Evolutionary conservation across 1,140 invertebrate genomes (phyloP).

Genomic region (Uloborus diversus): DNA sequence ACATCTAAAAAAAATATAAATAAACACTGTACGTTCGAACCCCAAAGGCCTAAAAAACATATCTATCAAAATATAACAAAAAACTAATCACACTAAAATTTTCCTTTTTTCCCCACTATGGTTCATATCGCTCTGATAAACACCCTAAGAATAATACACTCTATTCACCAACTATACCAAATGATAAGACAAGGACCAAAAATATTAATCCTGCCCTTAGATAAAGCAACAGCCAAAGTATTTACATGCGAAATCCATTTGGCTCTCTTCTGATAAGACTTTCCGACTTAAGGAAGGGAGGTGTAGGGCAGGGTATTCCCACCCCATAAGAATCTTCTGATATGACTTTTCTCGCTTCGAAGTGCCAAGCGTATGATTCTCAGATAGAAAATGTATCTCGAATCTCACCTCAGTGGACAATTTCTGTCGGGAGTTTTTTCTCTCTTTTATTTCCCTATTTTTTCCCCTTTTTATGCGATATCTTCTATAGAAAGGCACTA

Average conservation of each 20-base stretch:
- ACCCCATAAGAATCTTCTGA: conserved; percentile 38
- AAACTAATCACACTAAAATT: conserved; percentile 7
- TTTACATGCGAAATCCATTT: conserved; percentile 55
- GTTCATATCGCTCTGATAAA: conserved; percentile 14
- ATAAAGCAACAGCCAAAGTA: conserved; percentile 45
- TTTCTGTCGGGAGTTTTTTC: background rate
- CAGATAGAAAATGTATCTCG: conserved; percentile 10
- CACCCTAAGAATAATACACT: conserved; percentile 27
- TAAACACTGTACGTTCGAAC: too few species aligned
- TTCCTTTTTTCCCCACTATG: background rate
- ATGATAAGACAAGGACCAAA: conserved; percentile 40
- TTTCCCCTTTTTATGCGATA: background rate
- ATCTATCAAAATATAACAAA: background rate
- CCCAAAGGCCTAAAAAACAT: too few species aligned
- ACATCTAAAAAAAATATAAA: too few species aligned
- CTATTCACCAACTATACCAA: conserved; percentile 37
- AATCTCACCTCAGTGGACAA: background rate
- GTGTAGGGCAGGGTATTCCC: background rate
- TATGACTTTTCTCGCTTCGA: conserved; percentile 23
- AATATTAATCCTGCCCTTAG: conserved; percentile 43
- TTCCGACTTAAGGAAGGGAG: conserved; percentile 1
- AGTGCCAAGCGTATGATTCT: conserved; percentile 36
- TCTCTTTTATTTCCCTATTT: background rate
- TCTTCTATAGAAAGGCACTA: too few species aligned
- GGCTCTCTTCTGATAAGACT: conserved; percentile 24